These are phyloP conservation scores for Chiroxiphia lanceolata DNA, from an alignment of 2,797 vertebrate species.

Conservation along the genomic window DNA sequence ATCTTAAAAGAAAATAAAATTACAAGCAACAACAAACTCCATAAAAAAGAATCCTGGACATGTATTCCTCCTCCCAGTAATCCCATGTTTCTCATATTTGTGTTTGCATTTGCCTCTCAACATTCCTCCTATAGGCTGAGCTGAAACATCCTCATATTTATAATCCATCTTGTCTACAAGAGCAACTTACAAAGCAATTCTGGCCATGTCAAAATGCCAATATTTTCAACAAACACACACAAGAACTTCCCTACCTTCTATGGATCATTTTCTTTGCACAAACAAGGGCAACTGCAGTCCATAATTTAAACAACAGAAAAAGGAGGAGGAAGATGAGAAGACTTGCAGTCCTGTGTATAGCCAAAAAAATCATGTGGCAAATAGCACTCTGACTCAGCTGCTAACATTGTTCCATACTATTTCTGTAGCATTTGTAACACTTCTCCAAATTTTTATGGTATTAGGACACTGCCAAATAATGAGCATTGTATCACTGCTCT, in stretches of 20 bases:
- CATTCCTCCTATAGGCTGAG: not conserved
- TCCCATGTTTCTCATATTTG: not conserved
- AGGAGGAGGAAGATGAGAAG: slow-evolving; percentile 37
- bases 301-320: slow-evolving; percentile 49
- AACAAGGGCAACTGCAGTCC: slow-evolving; percentile 50
- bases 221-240: slow-evolving; percentile 30
- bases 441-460: slow-evolving; percentile 29
- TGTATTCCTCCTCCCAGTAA: not conserved
- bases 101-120: slow-evolving; percentile 5
- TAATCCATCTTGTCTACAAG: not conserved
- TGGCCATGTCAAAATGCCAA: slow-evolving; percentile 22
- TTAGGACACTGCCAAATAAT: slow-evolving; percentile 20
- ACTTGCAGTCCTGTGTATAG: slow-evolving; percentile 2
- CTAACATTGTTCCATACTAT: slow-evolving; percentile 47
- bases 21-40: slow-evolving; percentile 31
- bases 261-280: slow-evolving; percentile 42
- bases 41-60: not conserved
- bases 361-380: slow-evolving; percentile 46
- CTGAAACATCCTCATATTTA: slow-evolving; percentile 8
- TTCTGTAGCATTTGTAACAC: slow-evolving; percentile 59
- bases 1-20: slow-evolving; percentile 57
- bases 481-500: not conserved
- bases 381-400: slow-evolving; percentile 56
- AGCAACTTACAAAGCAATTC: slow-evolving; percentile 24
- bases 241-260: slow-evolving; percentile 32